These are phyloP conservation scores for Elanus axillaris DNA, from an alignment of 2,113 vertebrate genomes.

Conservation along the genomic window DNA sequence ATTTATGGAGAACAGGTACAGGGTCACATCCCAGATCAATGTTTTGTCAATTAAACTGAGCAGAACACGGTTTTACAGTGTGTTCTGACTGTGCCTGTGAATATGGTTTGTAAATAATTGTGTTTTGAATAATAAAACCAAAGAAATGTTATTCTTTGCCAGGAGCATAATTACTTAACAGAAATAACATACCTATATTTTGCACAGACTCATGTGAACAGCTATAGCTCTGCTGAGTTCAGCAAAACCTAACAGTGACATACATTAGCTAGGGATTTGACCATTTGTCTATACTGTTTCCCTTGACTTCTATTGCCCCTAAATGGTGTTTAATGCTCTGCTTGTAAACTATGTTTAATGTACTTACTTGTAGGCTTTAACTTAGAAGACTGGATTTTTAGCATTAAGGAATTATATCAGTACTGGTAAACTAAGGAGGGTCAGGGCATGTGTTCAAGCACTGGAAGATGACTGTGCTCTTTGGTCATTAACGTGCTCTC, in stretches of 20 bases:
- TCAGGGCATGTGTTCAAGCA: neutral
- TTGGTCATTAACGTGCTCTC: neutral
- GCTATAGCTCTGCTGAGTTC: neutral
- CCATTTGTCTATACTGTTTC: neutral
- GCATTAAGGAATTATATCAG: neutral
- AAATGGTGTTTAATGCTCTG: neutral
- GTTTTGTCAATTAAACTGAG: neutral
- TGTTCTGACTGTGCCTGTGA: neutral
- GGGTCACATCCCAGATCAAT: neutral
- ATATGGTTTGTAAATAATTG: neutral
- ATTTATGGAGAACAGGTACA: neutral
- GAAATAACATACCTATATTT: neutral
- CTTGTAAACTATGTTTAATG: neutral
- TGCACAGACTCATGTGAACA: neutral
- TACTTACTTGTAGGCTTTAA: neutral
- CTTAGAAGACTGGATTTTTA: neutral
- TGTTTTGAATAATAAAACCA: slow-evolving; percentile 31
- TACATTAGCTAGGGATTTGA: neutral
- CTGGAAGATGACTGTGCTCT: neutral
- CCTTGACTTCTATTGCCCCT: neutral
- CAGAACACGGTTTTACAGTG: neutral
- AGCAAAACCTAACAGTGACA: neutral
- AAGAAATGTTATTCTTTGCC: slow-evolving; percentile 8
- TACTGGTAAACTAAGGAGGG: neutral
- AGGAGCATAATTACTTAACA: neutral